Conservation (phyloP, 2,113 vertebrate genomes). For the Todiramphus saurophagus region DNA sequence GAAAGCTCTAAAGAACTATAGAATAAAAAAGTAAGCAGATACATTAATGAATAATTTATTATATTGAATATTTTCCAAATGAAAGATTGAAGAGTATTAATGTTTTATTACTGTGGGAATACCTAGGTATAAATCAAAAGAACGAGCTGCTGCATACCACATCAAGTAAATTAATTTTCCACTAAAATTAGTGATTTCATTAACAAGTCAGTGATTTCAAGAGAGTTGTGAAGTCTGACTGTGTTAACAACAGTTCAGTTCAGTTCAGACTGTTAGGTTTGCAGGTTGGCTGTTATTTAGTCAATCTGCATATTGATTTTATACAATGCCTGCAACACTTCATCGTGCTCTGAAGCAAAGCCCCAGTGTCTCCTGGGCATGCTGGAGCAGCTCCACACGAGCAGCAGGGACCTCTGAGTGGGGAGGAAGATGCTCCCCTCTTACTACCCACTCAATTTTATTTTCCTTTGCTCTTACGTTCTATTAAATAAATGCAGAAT, state of each 20-base stretch:
- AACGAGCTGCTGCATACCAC: neutral
- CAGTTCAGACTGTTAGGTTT: neutral
- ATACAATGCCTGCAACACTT: neutral
- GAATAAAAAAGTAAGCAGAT: neutral
- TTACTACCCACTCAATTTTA: neutral
- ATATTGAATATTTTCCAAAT: conserved; percentile 2
- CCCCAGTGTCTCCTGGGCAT: neutral
- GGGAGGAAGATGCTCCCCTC: neutral
- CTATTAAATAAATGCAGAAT: neutral
- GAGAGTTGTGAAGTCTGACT: neutral
- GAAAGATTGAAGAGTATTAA: neutral
- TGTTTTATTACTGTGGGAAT: conserved; percentile 18
- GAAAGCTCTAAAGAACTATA: neutral
- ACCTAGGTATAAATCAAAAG: conserved; percentile 11
- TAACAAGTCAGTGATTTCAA: neutral
- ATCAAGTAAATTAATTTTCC: neutral
- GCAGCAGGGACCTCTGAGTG: neutral
- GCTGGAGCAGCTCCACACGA: fast-evolving
- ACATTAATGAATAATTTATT: neutral
- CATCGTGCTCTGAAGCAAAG: neutral
- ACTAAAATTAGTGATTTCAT: neutral
- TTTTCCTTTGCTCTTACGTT: neutral
- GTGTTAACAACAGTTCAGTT: neutral
- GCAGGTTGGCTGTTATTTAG: neutral
- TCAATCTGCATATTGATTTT: neutral